Evolutionary conservation across 2,888 invertebrate genomes (phyloP).

Genomic region (Agelastica alni): DNA sequence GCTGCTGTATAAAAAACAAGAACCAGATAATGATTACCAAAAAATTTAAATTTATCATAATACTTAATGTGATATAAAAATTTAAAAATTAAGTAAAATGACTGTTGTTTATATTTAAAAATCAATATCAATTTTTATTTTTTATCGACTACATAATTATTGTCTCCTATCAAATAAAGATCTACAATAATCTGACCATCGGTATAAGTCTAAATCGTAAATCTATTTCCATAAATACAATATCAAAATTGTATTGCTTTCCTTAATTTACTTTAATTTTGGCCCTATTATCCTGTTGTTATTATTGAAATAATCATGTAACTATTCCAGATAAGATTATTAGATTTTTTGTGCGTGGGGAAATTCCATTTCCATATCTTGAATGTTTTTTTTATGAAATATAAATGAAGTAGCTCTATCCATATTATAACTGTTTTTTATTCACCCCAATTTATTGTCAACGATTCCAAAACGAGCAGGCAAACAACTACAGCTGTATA

Average conservation of each 20-base stretch:
- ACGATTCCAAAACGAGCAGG: neutral
- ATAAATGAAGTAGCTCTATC: neutral
- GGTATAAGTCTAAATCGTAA: too few species aligned
- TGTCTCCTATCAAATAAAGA: too few species aligned
- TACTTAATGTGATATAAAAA: too few species aligned
- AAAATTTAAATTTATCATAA: too few species aligned
- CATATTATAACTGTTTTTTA: neutral
- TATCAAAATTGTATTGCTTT: neutral
- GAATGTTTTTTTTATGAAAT: neutral
- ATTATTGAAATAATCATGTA: conserved; percentile 1
- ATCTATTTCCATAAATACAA: too few species aligned
- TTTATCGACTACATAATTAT: too few species aligned
- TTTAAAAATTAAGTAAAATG: too few species aligned
- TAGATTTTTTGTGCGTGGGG: conserved; percentile 3
- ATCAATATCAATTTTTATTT: too few species aligned
- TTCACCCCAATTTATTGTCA: neutral
- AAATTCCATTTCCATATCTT: neutral
- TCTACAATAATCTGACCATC: too few species aligned
- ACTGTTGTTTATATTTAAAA: too few species aligned
- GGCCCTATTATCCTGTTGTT: neutral
- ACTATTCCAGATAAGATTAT: neutral
- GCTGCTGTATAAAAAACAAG: too few species aligned
- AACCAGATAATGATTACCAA: too few species aligned
- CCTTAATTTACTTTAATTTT: neutral
- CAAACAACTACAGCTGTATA: conserved; percentile 10